These are phyloP conservation scores for Xyliphius kryptos DNA, from an alignment of 2,113 vertebrate species.

Conservation along the genomic window DNA sequence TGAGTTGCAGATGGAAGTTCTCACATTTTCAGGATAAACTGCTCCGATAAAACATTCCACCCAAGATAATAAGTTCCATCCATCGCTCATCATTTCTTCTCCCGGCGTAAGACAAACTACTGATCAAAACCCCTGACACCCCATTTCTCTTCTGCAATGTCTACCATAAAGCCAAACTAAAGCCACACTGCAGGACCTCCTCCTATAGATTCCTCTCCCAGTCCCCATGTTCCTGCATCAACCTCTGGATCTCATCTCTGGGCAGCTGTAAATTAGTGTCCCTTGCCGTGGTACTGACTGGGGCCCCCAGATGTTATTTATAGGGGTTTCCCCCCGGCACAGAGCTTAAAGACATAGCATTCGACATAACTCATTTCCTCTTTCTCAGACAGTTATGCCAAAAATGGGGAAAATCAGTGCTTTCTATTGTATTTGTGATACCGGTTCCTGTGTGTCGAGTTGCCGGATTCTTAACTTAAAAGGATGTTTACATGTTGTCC, in stretches of 20 bases:
- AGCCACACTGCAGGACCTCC: background rate
- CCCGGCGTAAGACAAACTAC: background rate
- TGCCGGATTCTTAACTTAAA: no score
- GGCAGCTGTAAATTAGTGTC: conserved; percentile 17
- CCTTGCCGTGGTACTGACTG: conserved; percentile 11
- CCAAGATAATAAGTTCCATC: background rate
- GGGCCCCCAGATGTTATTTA: conserved; percentile 29
- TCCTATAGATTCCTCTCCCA: conserved; percentile 6
- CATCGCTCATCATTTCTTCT: background rate
- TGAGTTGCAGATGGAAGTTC: background rate
- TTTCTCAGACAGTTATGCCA: no score
- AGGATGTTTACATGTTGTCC: no score
- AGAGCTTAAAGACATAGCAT: conserved; percentile 6
- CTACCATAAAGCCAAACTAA: conserved; percentile 1
- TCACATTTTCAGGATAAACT: background rate
- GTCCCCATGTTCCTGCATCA: conserved; percentile 15
- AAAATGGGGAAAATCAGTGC: no score
- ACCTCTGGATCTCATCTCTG: conserved; percentile 21
- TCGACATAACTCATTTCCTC: no score
- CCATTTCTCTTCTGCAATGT: conserved; percentile 1
- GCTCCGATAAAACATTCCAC: background rate
- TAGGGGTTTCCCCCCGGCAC: background rate
- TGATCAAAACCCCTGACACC: background rate
- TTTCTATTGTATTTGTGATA: no score
- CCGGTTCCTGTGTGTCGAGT: no score